A percentile compares a stretch with the other conserved stretches of the same genome.
Conservation (phyloP, 2,888 invertebrate species). For the Micoletzkya japonica region DNA sequence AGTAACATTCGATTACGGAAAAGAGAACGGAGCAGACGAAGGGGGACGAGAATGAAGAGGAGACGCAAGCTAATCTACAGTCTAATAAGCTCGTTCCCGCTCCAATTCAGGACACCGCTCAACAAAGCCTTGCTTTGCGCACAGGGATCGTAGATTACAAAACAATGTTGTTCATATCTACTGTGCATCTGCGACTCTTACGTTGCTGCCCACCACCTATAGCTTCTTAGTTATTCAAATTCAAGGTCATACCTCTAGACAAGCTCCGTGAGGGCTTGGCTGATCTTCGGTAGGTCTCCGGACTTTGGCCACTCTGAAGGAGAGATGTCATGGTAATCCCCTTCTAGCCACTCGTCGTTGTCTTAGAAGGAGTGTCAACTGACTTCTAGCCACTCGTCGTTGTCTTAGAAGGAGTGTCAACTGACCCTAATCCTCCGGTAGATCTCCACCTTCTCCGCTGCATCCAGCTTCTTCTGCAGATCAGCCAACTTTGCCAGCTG, state of each 20-base stretch:
- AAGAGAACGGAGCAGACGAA: too few species aligned
- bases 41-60: too few species aligned
- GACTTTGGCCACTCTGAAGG: slow-evolving; percentile 38
- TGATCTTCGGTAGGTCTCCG: slow-evolving; percentile 42
- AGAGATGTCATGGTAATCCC: not conserved
- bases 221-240: too few species aligned
- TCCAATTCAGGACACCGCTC: too few species aligned
- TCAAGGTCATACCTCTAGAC: slow-evolving; percentile 38
- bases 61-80: too few species aligned
- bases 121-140: too few species aligned
- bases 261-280: slow-evolving; percentile 46
- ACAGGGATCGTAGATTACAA: too few species aligned
- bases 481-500: slow-evolving; percentile 57
- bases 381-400: not conserved
- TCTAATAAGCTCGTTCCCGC: too few species aligned
- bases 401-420: not conserved
- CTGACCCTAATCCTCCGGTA: slow-evolving; percentile 43
- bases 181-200: too few species aligned
- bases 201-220: too few species aligned
- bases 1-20: too few species aligned
- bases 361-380: not conserved
- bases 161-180: too few species aligned
- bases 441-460: slow-evolving; percentile 58
- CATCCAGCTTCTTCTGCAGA: slow-evolving; percentile 58
- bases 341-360: not conserved